Conservation (phyloP, 1,140 invertebrate genomes). For the Chironomus tepperi region DNA sequence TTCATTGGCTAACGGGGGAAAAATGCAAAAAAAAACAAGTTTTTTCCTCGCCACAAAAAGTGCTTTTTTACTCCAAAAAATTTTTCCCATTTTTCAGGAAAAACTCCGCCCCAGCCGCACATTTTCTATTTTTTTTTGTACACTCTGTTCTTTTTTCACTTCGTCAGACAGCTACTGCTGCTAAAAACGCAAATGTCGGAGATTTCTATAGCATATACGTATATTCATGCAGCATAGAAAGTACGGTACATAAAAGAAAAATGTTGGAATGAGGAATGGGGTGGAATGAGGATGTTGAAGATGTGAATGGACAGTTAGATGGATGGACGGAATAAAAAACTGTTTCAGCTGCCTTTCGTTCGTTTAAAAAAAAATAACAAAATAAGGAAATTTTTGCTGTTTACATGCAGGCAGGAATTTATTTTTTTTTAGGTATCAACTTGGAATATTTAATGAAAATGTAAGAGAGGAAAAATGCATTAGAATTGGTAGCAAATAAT, state of each 20-base stretch:
- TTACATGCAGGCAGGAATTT: too few relatives aligned
- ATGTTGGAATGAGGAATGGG: not conserved
- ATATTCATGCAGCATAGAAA: not conserved
- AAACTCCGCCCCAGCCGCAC: slow-evolving; percentile 17
- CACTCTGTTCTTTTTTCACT: not conserved
- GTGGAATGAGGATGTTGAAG: too few relatives aligned
- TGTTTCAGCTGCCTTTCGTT: too few relatives aligned
- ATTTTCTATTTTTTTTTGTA: slow-evolving; percentile 4
- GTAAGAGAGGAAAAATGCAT: too few relatives aligned
- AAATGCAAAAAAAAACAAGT: not conserved
- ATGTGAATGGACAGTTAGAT: too few relatives aligned
- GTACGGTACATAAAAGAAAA: not conserved
- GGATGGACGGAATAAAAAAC: too few relatives aligned
- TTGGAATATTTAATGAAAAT: too few relatives aligned
- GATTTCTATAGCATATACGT: too few relatives aligned
- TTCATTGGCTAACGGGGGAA: slow-evolving; percentile 17
- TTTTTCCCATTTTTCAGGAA: slow-evolving; percentile 17
- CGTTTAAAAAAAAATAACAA: too few relatives aligned
- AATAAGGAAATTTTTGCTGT: too few relatives aligned
- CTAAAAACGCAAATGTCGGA: not conserved
- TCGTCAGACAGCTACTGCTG: not conserved
- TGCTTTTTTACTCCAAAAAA: slow-evolving; percentile 12
- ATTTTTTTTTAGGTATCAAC: too few relatives aligned
- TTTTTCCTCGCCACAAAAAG: slow-evolving; percentile 11
- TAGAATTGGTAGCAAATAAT: too few relatives aligned